phyloP scores from a whole-genome alignment of 2,113 vertebrate genomes.

The Bubo scandiacus region DNA sequence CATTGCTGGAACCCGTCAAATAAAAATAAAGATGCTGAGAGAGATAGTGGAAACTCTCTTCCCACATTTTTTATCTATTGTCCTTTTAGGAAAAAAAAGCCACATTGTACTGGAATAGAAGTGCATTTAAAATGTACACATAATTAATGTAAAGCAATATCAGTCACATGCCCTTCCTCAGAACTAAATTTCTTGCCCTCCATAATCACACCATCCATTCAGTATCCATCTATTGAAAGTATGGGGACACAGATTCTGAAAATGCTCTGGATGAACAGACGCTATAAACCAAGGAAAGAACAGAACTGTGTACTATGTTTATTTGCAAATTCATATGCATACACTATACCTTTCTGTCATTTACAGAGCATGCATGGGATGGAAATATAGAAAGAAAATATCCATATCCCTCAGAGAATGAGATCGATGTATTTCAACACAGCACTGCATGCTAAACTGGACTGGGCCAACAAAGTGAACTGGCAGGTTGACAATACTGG shows the following conservation, averaged over 20 bases:
- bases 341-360: not conserved
- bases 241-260: not conserved
- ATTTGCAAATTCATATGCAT: not conserved
- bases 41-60: not conserved
- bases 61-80: not conserved
- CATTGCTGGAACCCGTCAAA: not conserved
- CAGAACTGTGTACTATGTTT: not conserved
- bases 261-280: not conserved
- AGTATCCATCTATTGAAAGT: not conserved
- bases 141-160: not conserved
- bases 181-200: not conserved
- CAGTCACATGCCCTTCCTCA: not conserved
- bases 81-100: not conserved
- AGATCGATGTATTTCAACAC: not conserved
- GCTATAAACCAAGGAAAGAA: not conserved
- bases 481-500: not conserved
- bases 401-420: not conserved
- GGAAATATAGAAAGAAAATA: not conserved
- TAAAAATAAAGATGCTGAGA: not conserved
- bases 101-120: not conserved
- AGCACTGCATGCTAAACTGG: not conserved
- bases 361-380: not conserved
- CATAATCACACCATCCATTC: not conserved
- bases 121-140: rapidly evolving
- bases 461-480: not conserved